These are phyloP conservation scores for Hoplodrina ambigua DNA, from an alignment of 2,888 invertebrate species.

Conservation along the genomic window DNA sequence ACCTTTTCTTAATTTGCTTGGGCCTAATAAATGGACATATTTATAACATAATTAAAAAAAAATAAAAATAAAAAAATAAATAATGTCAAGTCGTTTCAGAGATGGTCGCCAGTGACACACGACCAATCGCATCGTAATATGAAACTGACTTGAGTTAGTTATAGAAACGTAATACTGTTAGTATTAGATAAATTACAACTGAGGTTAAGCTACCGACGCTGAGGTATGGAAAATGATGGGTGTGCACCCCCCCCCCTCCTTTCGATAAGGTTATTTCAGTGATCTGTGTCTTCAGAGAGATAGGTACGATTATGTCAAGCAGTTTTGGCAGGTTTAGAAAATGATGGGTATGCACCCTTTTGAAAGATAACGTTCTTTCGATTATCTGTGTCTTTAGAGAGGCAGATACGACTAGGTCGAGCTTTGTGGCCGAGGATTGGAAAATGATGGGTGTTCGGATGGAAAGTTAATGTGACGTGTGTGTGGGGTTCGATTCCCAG, in stretches of 20 bases:
- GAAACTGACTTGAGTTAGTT: slow-evolving; percentile 36
- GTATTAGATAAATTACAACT: slow-evolving; percentile 40
- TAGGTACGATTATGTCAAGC: neutral
- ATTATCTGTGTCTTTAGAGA: too few relatives aligned
- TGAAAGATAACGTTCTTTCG: too few relatives aligned
- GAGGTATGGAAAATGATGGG: slow-evolving; percentile 37
- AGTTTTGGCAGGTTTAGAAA: neutral
- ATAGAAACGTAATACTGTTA: slow-evolving; percentile 50
- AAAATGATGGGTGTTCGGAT: slow-evolving; percentile 23
- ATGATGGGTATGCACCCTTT: slow-evolving; percentile 9
- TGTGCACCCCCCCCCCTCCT: neutral
- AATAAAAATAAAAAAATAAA: too few relatives aligned
- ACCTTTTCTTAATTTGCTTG: too few relatives aligned
- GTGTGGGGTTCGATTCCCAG: too few relatives aligned
- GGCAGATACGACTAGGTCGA: neutral
- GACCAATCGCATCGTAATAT: slow-evolving; percentile 28
- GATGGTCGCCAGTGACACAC: neutral
- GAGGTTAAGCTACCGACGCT: slow-evolving; percentile 25
- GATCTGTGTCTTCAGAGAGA: too few relatives aligned
- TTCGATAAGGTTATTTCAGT: too few relatives aligned
- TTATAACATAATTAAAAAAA: too few relatives aligned
- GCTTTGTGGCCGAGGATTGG: neutral
- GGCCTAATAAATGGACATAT: too few relatives aligned
- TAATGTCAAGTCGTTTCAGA: neutral
- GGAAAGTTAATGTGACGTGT: too few relatives aligned